Percentiles rank a stretch among this genome's conserved stretches.
Conservation (phyloP, 2,113 vertebrate species). For the Lipophrys pholis region DNA sequence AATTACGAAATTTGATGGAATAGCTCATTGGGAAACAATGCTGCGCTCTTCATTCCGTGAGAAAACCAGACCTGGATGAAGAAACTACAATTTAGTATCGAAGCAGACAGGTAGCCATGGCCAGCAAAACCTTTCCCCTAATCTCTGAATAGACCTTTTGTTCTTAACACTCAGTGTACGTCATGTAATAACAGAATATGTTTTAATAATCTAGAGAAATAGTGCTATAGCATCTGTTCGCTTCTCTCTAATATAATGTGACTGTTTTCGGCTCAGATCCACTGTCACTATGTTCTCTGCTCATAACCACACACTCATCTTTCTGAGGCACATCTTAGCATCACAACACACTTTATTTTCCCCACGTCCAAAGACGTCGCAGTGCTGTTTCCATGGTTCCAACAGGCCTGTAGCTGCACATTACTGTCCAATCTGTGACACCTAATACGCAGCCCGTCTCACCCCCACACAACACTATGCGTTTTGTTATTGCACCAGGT, state of each 20-base stretch:
- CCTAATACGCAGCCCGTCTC: background rate
- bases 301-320: background rate
- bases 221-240: background rate
- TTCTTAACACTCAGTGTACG: background rate
- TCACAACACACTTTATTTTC: no score
- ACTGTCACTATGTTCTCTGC: background rate
- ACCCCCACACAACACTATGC: background rate
- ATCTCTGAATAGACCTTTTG: background rate
- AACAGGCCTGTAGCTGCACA: background rate
- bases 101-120: background rate
- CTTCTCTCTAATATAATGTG: background rate
- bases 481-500: background rate
- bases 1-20: background rate
- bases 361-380: background rate
- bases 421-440: slow-evolving; percentile 8
- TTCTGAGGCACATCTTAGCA: background rate
- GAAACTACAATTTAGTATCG: slow-evolving; percentile 14
- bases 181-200: no score
- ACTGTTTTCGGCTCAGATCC: background rate
- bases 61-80: slow-evolving; percentile 4
- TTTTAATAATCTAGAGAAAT: no score
- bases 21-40: background rate
- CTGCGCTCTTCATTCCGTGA: background rate
- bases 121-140: background rate
- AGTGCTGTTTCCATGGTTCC: background rate